Percentiles rank a stretch among this genome's conserved stretches.
Evolutionary conservation across 1,140 invertebrate species (phyloP).

Genomic region (Octopus bimaculoides): DNA sequence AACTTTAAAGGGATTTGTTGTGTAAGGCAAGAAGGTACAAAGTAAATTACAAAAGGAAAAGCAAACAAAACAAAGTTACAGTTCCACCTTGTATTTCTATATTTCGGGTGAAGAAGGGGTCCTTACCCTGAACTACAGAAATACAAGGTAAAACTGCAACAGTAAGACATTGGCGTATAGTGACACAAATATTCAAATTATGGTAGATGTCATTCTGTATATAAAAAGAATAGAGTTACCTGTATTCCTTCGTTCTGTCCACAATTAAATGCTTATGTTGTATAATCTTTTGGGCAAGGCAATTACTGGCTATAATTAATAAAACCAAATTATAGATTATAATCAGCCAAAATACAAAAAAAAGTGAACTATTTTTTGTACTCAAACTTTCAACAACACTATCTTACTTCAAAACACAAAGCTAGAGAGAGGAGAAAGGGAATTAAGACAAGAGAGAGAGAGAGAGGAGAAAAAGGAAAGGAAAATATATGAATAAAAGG

Average conservation of each 20-base stretch:
- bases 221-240: neutral
- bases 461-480: neutral
- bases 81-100: no score
- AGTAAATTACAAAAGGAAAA: no score
- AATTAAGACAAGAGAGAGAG: neutral
- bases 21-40: no score
- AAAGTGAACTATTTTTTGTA: neutral
- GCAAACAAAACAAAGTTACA: no score
- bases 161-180: no score
- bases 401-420: neutral
- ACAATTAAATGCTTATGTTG: neutral
- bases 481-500: neutral
- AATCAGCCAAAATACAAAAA: neutral
- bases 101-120: no score
- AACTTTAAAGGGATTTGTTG: no score
- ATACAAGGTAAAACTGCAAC: no score
- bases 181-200: no score
- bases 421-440: neutral
- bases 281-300: slow-evolving; percentile 9
- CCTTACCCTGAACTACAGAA: no score
- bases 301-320: neutral
- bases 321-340: neutral
- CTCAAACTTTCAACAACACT: neutral
- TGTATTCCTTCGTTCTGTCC: slow-evolving; percentile 11
- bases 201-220: no score